Percentiles rank a stretch among this genome's conserved stretches.
Conservation (phyloP, 2,113 vertebrate species). For the Prunella fulvescens region DNA sequence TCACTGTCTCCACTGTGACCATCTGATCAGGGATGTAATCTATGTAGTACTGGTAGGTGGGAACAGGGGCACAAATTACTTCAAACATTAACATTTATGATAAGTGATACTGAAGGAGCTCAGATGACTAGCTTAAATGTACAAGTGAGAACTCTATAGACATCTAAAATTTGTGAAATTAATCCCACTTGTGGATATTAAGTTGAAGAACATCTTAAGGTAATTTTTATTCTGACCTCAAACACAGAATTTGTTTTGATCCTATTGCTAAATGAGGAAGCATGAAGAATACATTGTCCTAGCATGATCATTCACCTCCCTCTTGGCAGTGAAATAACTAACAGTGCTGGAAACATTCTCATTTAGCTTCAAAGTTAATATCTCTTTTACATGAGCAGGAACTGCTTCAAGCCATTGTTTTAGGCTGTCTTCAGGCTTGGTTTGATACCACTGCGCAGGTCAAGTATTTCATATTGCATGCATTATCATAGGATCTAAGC, state of each 20-base stretch:
- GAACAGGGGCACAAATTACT: neutral
- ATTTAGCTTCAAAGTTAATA: conserved; percentile 25
- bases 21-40: neutral
- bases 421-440: neutral
- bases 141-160: neutral
- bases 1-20: neutral
- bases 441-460: neutral
- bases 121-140: neutral
- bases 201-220: neutral
- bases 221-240: neutral
- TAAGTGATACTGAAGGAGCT: neutral
- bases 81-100: neutral
- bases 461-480: neutral
- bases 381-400: conserved; percentile 31
- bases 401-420: conserved; percentile 28
- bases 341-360: neutral
- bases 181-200: neutral
- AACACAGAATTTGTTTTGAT: conserved; percentile 2
- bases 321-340: conserved; percentile 15
- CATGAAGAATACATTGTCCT: neutral
- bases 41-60: neutral
- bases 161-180: neutral
- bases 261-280: conserved; percentile 14
- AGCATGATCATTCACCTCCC: conserved; percentile 3
- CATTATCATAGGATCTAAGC: neutral